Base-by-base conservation (phyloP, 2,888 invertebrate genomes). In the Cactoblastis cactorum region DNA sequence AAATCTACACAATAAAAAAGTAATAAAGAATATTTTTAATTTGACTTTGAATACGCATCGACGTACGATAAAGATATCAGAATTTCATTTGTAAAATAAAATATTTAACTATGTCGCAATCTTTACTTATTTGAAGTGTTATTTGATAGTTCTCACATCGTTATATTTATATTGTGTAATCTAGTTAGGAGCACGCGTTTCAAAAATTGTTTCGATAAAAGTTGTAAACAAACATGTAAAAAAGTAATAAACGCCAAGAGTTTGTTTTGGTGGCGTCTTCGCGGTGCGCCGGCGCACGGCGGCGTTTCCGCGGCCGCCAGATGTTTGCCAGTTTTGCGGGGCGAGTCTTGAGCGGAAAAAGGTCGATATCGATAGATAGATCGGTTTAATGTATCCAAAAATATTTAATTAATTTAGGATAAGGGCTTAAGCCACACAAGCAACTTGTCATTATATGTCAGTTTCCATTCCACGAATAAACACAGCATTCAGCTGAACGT, bases 201-300 rank as follows among this genome's bases (percentile, higher is more conserved):
- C 14, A 38, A 37, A 37, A 37, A 48, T 38, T 24, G 35, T 35
- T 47, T 35, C 37, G 47, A 48, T 48, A 48, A 48, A 37, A 37
- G 15, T 37, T 22, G 37, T 48, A 41, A 41, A 39, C 49, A 49
- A 49, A 41, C 41, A 41, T 35, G 33, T 38, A 39, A 39, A 49
- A 39, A 43, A 39, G 33, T 49, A 49, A 49, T 41, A 41, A 41
- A 41, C 22, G 32, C 41, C 49, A 49, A 49, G 49, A 14, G 34
- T 49, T 33, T 49, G 39, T 49, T 41, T 49, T 39, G 41, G 33
- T 41, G 34, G 49, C 34, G 47, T 48, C 47, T 49, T 49, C 39
- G 48, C 22, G 35, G 46, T 35, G 46, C 32, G 38, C 32, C 39
- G 39, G 14, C 33, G 34, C 19, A 15, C 17, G 32, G 12, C 49